phyloP scores from a whole-genome alignment of 2,888 invertebrate species.

The Choreutis nemorana region DNA sequence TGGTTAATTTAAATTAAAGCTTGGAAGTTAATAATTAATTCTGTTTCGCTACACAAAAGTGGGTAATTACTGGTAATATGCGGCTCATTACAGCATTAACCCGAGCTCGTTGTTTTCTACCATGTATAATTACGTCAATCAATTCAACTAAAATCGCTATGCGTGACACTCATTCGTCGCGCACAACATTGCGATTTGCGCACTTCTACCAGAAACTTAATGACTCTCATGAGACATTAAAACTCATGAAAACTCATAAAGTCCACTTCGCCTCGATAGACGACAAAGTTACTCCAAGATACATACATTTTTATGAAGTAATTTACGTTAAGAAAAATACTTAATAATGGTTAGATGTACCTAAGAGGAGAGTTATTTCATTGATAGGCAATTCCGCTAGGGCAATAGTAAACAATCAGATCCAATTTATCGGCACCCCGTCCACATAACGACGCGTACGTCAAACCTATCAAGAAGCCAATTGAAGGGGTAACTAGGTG shows the following conservation, averaged over 20 bases:
- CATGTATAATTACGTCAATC: conserved; percentile 54
- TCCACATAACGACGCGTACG: conserved; percentile 45
- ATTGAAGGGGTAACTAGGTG: conserved; percentile 63
- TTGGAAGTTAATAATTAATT: conserved; percentile 25
- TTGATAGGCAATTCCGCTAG: too few relatives aligned
- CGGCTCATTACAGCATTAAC: conserved; percentile 38
- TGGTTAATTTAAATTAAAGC: conserved; percentile 28
- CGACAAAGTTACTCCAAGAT: background rate
- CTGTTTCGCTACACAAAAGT: conserved; percentile 28
- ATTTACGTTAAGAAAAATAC: background rate
- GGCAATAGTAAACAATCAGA: conserved; percentile 50
- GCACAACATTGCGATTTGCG: conserved; percentile 48
- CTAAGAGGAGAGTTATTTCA: background rate
- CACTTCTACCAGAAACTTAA: too few relatives aligned
- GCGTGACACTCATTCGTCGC: conserved; percentile 33
- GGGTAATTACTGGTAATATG: conserved; percentile 43
- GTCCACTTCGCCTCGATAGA: background rate
- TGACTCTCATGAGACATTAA: conserved; percentile 33
- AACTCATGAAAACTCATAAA: conserved; percentile 14
- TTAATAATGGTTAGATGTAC: background rate
- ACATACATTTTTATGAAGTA: background rate
- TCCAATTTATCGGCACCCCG: conserved; percentile 45
- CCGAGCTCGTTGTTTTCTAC: conserved; percentile 50
- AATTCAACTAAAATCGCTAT: conserved; percentile 43
- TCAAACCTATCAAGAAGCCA: conserved; percentile 61